phyloP scores from a whole-genome alignment of 1,140 invertebrate species.

The Charaxes varanes region DNA sequence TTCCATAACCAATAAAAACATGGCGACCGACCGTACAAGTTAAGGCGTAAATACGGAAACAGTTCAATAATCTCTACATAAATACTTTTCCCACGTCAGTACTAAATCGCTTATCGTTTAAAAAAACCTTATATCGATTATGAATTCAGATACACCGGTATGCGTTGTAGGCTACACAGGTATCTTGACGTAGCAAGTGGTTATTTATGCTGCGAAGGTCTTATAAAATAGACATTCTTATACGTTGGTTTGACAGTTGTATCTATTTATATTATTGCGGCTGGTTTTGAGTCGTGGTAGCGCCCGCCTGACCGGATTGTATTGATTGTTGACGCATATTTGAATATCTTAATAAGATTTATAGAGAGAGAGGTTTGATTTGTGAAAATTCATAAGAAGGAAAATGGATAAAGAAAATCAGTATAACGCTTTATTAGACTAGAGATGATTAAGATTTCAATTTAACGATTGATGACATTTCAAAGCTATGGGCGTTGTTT shows the following conservation, averaged over 20 bases:
- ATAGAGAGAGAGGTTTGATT: no score
- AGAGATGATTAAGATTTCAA: no score
- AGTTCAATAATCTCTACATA: constrained; percentile 23
- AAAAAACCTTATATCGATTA: constrained; percentile 18
- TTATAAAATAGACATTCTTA: constrained; percentile 33
- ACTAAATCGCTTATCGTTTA: constrained; percentile 25
- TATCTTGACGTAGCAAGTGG: constrained; percentile 23
- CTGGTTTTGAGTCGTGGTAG: constrained; percentile 12
- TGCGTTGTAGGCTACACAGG: constrained; percentile 22
- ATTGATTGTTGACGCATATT: constrained; percentile 11
- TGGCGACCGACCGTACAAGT: no score
- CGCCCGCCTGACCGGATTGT: constrained; percentile 7
- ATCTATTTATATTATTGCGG: constrained; percentile 28
- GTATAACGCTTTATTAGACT: no score
- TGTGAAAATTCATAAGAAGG: no score
- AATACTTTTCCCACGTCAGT: constrained; percentile 27
- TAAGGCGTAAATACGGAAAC: no score
- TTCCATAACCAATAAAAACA: no score
- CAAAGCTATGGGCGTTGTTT: no score
- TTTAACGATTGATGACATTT: no score
- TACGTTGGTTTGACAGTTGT: constrained; percentile 27
- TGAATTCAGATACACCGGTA: constrained; percentile 24
- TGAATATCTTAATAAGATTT: constrained; percentile 22
- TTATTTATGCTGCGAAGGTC: constrained; percentile 31
- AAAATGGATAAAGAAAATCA: no score